phyloP scores from a whole-genome alignment of 35 echinoderm and acorn worm species.

The Strongylocentrotus purpuratus region DNA sequence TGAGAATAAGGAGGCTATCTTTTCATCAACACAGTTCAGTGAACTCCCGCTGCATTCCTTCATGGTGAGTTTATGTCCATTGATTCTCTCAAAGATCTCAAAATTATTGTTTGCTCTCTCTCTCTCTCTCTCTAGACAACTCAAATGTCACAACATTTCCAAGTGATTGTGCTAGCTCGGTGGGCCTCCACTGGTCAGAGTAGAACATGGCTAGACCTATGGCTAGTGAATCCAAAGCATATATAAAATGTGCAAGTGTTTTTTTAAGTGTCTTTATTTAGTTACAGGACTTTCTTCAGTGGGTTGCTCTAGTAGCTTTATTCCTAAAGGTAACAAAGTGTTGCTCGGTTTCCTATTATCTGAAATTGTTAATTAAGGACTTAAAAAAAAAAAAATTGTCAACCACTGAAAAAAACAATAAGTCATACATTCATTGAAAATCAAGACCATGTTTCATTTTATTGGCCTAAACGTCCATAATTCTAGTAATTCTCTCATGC shows the following conservation, averaged over 20 bases:
- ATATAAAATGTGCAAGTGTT: neutral
- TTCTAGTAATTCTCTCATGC: neutral
- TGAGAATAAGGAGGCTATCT: conserved; percentile 70
- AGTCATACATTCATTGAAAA: no score
- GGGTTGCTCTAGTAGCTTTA: no score
- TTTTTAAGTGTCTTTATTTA: neutral
- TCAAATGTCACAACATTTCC: neutral
- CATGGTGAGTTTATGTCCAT: conserved; percentile 52
- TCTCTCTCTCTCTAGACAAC: neutral
- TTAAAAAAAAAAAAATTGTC: no score
- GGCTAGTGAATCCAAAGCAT: neutral
- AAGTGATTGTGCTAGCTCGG: neutral
- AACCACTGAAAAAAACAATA: no score
- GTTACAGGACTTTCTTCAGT: no score
- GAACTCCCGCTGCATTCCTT: conserved; percentile 78
- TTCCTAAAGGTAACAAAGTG: no score
- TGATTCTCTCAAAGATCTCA: neutral
- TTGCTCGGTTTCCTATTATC: no score
- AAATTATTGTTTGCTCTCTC: neutral
- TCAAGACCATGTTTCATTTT: no score
- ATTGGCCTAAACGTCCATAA: neutral
- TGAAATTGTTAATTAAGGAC: no score
- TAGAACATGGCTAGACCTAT: neutral
- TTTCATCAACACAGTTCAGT: conserved; percentile 69
- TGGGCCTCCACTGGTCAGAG: neutral